Evolutionary conservation across 2,113 vertebrate species (phyloP).

Genomic region (Sus scrofa): T2T-Sscrofa CM000824.6:31776501-31777000

Average conservation of each 20-base stretch:
- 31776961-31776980: constrained; percentile 37
- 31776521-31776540: no score
- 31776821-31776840: background rate
- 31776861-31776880: background rate
- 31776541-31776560: no score
- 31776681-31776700: background rate
- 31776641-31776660: background rate
- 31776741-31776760: background rate
- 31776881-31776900: background rate
- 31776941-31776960: constrained; percentile 69
- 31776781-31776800: background rate
- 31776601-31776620: background rate
- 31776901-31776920: background rate
- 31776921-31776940: constrained; percentile 30
- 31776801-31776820: background rate
- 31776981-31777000: background rate
- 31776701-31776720: background rate
- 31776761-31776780: background rate
- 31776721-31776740: background rate
- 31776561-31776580: no score
- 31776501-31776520: background rate
- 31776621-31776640: background rate
- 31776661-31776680: background rate
- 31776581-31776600: background rate
- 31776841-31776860: background rate